Base-by-base conservation (phyloP, 2,888 invertebrate genomes). In the Temnothorax rugatulus region DNA sequence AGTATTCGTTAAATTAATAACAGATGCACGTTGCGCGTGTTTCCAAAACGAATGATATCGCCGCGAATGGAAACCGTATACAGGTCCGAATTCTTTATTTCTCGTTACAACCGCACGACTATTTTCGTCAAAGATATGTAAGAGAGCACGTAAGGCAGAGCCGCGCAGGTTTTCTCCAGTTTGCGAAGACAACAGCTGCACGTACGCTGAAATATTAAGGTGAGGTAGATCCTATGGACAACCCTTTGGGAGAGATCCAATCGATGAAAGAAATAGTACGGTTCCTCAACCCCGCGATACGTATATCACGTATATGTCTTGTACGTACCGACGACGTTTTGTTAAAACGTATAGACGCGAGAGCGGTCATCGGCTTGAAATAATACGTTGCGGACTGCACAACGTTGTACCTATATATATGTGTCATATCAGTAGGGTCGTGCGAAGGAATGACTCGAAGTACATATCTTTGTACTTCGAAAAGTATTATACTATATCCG, bases 161-260 rank as follows among this genome's bases (percentile, higher is more conserved):
- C 47, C 41, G 38, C 57, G 38, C 52, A 66, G 82, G 79, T 89
- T 89, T 89, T 89, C 89, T 86, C 89, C 87, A 91, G 91, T 91
- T 91, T 89, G 92, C 91, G 93, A 92, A 93, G 90, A 91, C 91
- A 92, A 93, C 93, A 93, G 93, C 92, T 93, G 93, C 88, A 85
- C 85, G 88, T 64, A 81, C 83, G 83, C 69, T 93, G 85, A 92
- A 93, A 91, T 93, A 93, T 93, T 92, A 85, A 93, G 85, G 81
- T 86, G 86, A 83, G 85, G 75, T 81, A 84, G 87, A 59, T 83
- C 50, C 76, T 74, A 81, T 54, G 69, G 74, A 74, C 85, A 87
- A 88, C 87, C 89, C 88, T 88, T 88, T 89, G 54, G 83, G 76
- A 77, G 71, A 74, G 66, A 41, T 41, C 25, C 82, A 83, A 90